Base-by-base conservation (phyloP, 1,140 invertebrate genomes). In the Drosophila azteca region DNA sequence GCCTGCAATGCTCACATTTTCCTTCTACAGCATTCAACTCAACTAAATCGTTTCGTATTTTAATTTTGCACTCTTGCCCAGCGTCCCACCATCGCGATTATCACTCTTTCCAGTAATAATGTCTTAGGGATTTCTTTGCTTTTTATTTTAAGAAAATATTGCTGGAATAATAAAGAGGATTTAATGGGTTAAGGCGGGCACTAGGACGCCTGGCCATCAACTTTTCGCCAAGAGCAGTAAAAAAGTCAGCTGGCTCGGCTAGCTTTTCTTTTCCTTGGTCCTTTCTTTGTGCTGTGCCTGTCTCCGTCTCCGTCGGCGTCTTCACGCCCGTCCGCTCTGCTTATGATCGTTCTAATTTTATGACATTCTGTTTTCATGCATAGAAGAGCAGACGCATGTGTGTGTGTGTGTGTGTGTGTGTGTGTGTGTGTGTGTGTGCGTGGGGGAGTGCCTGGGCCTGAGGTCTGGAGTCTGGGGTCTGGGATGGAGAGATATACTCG, bases 321-420 rank as follows among this genome's bases (percentile, higher is more conserved):
- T 20, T 41, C 17, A 1, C 17, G 17, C 17, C 49, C 43, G 3
- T 24, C 15, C 45, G 50, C 43, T 31, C 51, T 59, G 55, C 81
- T 85, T 73, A 76, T 69, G 79, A 87, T 87, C 83, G 83, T 88
- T 87, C 83, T 88, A 87, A 88, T 87, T 87, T 87, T 87, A 88
- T 88, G 83, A 83, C 83, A 87, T 87, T 87, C 83, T 78, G 73
- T 88, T 87, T 88, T 87, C 83, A 87, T 88, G 81, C 80, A 84
- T 83, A 84, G 77, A 66, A 65, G 76, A 68, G 46, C 59, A 77
- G 59, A 68, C 66, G 46, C 43, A 65, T 44, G 65, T 59, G 74
- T 62, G 45, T 73, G 69, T 54, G 48, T 71, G 51, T 46, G 58
- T 72, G 58, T 50, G 68, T 45, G 43, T 44, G 44, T 31, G 54